These are phyloP conservation scores for Apotomis turbidana DNA, from an alignment of 2,888 invertebrate genomes.

Conservation along the genomic window DNA sequence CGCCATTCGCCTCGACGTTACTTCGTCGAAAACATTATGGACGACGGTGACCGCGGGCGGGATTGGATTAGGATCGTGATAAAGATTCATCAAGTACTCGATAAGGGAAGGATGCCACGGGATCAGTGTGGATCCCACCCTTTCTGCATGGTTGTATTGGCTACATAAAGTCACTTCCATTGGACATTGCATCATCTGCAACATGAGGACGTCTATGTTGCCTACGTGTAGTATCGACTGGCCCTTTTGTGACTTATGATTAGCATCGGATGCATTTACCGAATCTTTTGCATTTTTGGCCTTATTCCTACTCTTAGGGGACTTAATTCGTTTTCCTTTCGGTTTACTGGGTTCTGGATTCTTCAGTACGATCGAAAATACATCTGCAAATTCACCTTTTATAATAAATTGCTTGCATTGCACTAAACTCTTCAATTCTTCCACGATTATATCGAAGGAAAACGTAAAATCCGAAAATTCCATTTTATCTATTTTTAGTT, in stretches of 20 bases:
- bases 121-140: conserved; percentile 60
- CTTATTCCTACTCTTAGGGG: conserved; percentile 47
- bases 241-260: conserved; percentile 49
- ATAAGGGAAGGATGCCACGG: conserved; percentile 62
- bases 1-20: conserved; percentile 63
- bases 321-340: conserved; percentile 38
- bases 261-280: background rate
- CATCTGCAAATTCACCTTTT: conserved; percentile 62
- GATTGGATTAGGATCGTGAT: conserved; percentile 43
- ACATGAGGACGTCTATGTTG: conserved; percentile 53
- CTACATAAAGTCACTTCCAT: conserved; percentile 64
- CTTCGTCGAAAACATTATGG: conserved; percentile 63
- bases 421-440: conserved; percentile 60
- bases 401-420: conserved; percentile 60
- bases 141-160: conserved; percentile 51
- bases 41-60: conserved; percentile 52
- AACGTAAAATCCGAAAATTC: conserved; percentile 70
- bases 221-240: conserved; percentile 57
- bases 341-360: conserved; percentile 52
- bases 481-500: conserved; percentile 54
- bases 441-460: conserved; percentile 67
- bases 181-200: conserved; percentile 64
- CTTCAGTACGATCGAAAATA: conserved; percentile 63
- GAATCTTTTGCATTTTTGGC: conserved; percentile 39
- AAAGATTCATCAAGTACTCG: conserved; percentile 58